Conservation (phyloP, 2,888 invertebrate genomes). For the Hydrotaea diabolus region DNA sequence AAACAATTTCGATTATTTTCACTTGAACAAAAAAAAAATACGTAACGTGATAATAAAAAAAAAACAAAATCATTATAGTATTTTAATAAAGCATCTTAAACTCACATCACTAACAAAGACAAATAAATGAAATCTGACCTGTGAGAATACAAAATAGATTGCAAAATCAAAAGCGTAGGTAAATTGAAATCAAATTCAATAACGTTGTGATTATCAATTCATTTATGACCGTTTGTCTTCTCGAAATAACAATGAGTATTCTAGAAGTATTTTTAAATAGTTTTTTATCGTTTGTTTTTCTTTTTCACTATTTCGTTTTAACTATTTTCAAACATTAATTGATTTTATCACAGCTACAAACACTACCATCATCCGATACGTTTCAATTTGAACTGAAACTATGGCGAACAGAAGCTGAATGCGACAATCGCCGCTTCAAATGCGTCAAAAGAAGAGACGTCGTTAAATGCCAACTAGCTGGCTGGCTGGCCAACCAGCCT, state of each 20-base stretch:
- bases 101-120: no score
- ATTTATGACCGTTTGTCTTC: no score
- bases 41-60: no score
- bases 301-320: not conserved
- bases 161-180: not conserved
- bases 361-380: slow-evolving; percentile 32
- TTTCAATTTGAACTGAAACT: slow-evolving; percentile 51
- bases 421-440: slow-evolving; percentile 17
- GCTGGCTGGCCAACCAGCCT: no score
- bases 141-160: no score
- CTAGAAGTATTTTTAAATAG: not conserved
- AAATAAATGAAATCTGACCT: no score
- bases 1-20: no score
- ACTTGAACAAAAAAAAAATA: no score
- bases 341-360: slow-evolving; percentile 5
- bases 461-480: not conserved
- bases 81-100: no score
- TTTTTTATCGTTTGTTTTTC: not conserved
- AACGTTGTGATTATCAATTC: not conserved
- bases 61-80: no score
- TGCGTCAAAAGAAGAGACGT: slow-evolving; percentile 14
- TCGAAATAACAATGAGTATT: not conserved
- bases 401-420: slow-evolving; percentile 29
- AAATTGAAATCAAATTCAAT: not conserved
- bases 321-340: no score